Conservation (phyloP, 2,797 vertebrate species). For the Hirundo rustica region DNA sequence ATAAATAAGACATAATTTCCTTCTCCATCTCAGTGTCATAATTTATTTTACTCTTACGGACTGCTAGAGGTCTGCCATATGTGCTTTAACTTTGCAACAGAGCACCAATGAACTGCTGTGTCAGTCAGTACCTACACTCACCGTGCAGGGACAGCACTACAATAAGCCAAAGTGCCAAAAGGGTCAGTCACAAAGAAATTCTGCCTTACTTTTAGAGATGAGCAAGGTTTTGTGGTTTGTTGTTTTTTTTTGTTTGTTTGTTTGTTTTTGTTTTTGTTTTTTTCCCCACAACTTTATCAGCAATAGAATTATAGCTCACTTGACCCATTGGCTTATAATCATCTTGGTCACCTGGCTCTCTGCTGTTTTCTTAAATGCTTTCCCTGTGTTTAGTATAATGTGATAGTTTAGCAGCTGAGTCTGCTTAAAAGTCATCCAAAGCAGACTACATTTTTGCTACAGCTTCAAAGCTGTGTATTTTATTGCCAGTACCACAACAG, state of each 20-base stretch:
- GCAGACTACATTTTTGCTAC: conserved; percentile 75
- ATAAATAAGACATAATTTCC: conserved; percentile 88
- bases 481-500: conserved; percentile 81
- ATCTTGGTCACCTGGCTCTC: conserved; percentile 74
- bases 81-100: conserved; percentile 82
- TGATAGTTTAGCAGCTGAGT: conserved; percentile 87
- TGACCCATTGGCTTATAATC: conserved; percentile 70
- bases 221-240: background rate
- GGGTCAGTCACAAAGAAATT: conserved; percentile 39
- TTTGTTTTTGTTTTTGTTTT: no score
- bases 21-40: conserved; percentile 74
- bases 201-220: conserved; percentile 55
- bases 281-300: background rate
- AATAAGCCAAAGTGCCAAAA: conserved; percentile 68
- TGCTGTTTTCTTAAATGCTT: conserved; percentile 69
- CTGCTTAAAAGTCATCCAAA: conserved; percentile 72
- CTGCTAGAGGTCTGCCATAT: conserved; percentile 76
- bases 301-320: conserved; percentile 68
- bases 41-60: conserved; percentile 75
- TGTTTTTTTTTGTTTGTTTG: no score
- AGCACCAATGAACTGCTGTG: conserved; percentile 75
- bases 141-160: conserved; percentile 58
- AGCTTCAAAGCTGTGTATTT: conserved; percentile 79
- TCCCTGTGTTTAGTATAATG: conserved; percentile 78
- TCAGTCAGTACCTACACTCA: conserved; percentile 43